These are phyloP conservation scores for Argyrosomus japonicus DNA, from an alignment of 2,113 vertebrate genomes.

Conservation along the genomic window DNA sequence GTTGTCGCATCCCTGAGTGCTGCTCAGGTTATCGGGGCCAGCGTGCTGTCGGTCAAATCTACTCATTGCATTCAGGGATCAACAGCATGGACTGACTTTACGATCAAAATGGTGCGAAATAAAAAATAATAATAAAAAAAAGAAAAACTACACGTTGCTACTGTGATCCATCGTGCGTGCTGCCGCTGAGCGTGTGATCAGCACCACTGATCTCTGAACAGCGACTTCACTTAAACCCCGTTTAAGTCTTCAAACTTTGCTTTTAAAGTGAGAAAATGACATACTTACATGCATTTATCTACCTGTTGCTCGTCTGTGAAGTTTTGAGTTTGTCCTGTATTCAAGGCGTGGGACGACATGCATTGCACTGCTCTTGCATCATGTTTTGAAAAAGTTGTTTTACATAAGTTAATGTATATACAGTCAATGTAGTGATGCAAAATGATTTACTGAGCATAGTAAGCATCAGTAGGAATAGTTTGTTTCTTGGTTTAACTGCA, in stretches of 20 bases:
- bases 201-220: constrained; percentile 45
- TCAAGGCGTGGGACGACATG: neutral
- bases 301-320: constrained; percentile 72
- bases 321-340: constrained; percentile 10
- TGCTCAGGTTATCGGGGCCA: constrained; percentile 47
- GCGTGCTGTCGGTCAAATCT: constrained; percentile 24
- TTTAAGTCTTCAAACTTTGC: constrained; percentile 17
- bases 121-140: neutral
- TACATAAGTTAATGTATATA: neutral
- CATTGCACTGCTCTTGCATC: neutral
- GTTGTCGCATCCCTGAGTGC: constrained; percentile 64
- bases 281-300: constrained; percentile 26
- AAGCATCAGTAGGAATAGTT: neutral
- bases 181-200: constrained; percentile 31
- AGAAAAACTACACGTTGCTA: neutral
- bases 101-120: neutral
- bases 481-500: constrained; percentile 6
- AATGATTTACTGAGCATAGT: neutral
- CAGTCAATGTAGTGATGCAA: neutral
- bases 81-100: neutral
- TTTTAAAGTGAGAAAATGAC: neutral
- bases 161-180: neutral
- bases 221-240: constrained; percentile 33
- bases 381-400: neutral
- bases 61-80: neutral